Evolutionary conservation across 2,113 vertebrate species (phyloP).

Genomic region (Cyprinus carpio): DNA sequence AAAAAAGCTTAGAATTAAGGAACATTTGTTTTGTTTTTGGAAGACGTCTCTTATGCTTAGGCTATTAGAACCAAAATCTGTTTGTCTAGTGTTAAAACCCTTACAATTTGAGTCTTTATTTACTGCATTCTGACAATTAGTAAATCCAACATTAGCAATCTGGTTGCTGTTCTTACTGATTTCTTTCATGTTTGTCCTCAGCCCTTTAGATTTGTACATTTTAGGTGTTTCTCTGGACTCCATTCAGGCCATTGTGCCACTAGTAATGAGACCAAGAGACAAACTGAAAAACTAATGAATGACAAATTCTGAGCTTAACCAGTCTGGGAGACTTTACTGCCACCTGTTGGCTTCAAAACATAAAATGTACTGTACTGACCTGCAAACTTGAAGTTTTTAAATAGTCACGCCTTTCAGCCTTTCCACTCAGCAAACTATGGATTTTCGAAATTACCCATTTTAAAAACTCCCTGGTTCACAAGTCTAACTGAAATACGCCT

Average conservation of each 20-base stretch:
- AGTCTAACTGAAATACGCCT: too few relatives aligned
- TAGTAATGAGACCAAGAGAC: neutral
- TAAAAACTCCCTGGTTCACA: neutral
- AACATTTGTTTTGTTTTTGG: too few relatives aligned
- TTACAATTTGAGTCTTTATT: too few relatives aligned
- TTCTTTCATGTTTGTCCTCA: neutral
- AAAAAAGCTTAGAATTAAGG: neutral
- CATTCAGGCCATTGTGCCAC: neutral
- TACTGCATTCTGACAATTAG: neutral
- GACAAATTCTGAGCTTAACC: neutral
- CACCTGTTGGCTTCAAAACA: neutral
- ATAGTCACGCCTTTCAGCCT: neutral
- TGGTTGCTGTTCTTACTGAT: too few relatives aligned
- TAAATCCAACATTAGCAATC: conserved; percentile 60
- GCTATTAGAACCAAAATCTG: too few relatives aligned
- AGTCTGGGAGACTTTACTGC: neutral
- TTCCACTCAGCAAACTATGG: neutral
- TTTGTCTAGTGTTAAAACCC: too few relatives aligned
- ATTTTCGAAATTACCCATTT: too few relatives aligned
- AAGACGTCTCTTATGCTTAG: too few relatives aligned
- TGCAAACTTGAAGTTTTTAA: neutral
- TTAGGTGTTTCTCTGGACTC: neutral
- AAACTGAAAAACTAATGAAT: neutral
- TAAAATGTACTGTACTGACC: neutral
- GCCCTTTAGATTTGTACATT: too few relatives aligned